Evolutionary conservation across 2,888 invertebrate genomes (phyloP), one percentile per base, ranked within the genome.

Genomic region (Dryadula phaetusa): DNA sequence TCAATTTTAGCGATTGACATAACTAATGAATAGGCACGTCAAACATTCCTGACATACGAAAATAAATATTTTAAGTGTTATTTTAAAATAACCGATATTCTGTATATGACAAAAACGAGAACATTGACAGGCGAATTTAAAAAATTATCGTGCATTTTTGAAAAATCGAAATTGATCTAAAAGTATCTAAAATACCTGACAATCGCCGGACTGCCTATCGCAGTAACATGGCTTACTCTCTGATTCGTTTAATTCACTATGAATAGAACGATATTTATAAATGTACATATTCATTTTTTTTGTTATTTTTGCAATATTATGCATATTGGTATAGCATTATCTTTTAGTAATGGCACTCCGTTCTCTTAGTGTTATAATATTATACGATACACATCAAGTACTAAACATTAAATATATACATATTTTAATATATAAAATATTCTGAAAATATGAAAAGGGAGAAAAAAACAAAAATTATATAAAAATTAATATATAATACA

Each of bases 221-320:
- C 25, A n/a, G 52, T 28, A 16, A 52, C 52, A 52, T 52, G 52
- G 28, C 52, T 52, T 16, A 52, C 28, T 52, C 28, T 52, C 52
- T 16, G 16, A 16, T 28, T 52, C 16, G 52, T 52, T 28, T 28
- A 52, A 52, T 4, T 52, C 10, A 16, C 28, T 28, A 10, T 25
- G 25, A 12, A 47, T 47, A 47, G 16, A 52, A 52, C 28, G 16
- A 28, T 16, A 8, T 52, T 28, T 49, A n/a, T 14, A n/a, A 25
- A 49, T 25, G 25, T 25, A 49, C n/a, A n/a, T n/a, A n/a, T n/a
- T n/a, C n/a, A n/a, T n/a, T n/a, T n/a, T n/a, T n/a, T n/a, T n/a
- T n/a, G n/a, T n/a, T n/a, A n/a, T n/a, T n/a, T n/a, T n/a, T n/a
- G n/a, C n/a, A n/a, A n/a, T n/a, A n/a, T n/a, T n/a, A n/a, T n/a